Conservation (phyloP, 1,140 invertebrate species). For the Araneus ventricosus region DNA sequence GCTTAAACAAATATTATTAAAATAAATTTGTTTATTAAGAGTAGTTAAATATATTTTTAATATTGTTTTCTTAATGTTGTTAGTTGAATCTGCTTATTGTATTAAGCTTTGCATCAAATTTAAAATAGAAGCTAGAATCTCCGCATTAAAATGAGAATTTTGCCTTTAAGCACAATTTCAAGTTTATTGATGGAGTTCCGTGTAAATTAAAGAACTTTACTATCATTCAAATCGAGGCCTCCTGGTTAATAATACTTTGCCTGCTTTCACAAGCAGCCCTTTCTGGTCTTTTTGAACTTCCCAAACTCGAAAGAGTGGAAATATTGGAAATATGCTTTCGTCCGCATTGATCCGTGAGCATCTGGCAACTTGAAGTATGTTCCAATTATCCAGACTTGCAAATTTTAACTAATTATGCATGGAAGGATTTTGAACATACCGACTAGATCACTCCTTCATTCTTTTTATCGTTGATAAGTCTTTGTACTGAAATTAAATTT, state of each 20-base stretch:
- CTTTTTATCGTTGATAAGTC: background rate
- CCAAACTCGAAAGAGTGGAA: background rate
- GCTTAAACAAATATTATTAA: too few relatives aligned
- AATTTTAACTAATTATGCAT: slow-evolving; percentile 25
- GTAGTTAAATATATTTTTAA: too few relatives aligned
- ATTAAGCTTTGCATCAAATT: background rate
- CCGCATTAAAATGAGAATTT: background rate
- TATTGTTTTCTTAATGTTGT: background rate
- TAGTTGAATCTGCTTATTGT: background rate
- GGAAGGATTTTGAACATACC: background rate
- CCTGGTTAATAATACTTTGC: slow-evolving; percentile 15
- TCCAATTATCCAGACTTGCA: slow-evolving; percentile 21
- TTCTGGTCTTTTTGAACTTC: slow-evolving; percentile 8
- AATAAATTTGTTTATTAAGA: too few relatives aligned
- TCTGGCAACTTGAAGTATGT: slow-evolving; percentile 21
- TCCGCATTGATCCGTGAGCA: slow-evolving; percentile 14
- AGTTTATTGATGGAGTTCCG: background rate
- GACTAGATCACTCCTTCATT: background rate
- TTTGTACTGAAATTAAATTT: background rate
- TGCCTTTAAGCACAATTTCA: background rate
- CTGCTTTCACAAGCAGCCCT: background rate
- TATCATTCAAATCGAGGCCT: background rate
- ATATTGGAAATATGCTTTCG: slow-evolving; percentile 18
- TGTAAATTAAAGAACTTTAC: slow-evolving; percentile 20
- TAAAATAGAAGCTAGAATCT: background rate